Percentiles rank a stretch among this genome's conserved stretches.
phyloP scores from a whole-genome alignment of 2,113 vertebrate genomes.

The Alexandromys fortis region DNA sequence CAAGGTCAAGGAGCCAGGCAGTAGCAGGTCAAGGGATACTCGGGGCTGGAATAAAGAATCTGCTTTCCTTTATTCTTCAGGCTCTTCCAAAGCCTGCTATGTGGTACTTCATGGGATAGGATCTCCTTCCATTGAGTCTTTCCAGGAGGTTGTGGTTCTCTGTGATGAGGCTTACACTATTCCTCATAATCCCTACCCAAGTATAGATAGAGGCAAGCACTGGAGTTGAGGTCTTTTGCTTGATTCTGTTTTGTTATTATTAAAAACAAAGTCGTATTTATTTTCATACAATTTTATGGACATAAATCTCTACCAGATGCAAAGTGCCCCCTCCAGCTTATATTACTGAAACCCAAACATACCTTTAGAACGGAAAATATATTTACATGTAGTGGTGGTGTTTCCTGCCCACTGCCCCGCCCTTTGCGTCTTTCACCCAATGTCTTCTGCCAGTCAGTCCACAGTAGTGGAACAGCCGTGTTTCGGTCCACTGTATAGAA shows the following conservation, averaged over 20 bases:
- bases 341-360: background rate
- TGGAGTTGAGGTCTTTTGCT: background rate
- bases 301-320: background rate
- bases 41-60: background rate
- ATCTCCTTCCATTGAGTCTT: background rate
- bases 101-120: background rate
- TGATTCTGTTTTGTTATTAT: background rate
- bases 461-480: background rate
- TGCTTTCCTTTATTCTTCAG: background rate
- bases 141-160: background rate
- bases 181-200: background rate
- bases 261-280: conserved; percentile 36
- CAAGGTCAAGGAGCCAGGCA: background rate
- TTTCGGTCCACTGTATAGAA: background rate
- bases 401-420: background rate
- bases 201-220: background rate
- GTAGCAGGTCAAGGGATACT: background rate
- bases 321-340: background rate
- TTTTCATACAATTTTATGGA: background rate
- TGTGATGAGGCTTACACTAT: background rate
- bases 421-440: background rate
- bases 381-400: background rate
- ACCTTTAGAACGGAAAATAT: background rate
- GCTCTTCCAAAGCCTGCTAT: background rate
- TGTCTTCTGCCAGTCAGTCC: background rate